phyloP scores from a whole-genome alignment of 2,113 vertebrate species.

The Tupaia chinensis region DNA sequence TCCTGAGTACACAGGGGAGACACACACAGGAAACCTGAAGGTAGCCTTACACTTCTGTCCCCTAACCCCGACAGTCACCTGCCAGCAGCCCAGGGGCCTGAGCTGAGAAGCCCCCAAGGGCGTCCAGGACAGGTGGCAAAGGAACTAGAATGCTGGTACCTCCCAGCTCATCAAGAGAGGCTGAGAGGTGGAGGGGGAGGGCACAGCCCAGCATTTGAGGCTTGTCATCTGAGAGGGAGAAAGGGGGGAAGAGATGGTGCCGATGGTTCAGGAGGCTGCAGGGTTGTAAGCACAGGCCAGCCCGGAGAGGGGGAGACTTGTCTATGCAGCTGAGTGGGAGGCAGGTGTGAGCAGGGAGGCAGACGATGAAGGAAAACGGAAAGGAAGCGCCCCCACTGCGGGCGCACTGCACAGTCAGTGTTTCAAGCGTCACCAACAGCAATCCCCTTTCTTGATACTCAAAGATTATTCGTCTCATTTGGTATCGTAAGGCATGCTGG shows the following conservation, averaged over 20 bases:
- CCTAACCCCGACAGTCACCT: background rate
- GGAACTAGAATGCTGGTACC: background rate
- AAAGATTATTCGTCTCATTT: background rate
- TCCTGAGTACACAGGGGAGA: background rate
- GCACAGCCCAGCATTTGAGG: background rate
- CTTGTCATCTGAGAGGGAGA: background rate
- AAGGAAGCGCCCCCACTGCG: fast-evolving
- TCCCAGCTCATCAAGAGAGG: background rate
- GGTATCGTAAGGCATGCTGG: fast-evolving
- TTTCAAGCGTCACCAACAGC: background rate
- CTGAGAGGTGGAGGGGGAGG: background rate
- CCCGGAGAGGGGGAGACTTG: background rate
- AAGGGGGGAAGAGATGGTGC: background rate
- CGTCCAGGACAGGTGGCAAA: fast-evolving
- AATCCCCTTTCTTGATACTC: background rate
- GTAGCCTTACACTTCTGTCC: slow-evolving; percentile 40
- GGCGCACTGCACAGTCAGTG: background rate
- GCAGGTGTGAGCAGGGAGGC: background rate
- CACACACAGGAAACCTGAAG: background rate
- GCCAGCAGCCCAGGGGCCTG: background rate
- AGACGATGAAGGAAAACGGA: background rate
- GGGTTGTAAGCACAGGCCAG: background rate
- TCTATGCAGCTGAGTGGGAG: background rate
- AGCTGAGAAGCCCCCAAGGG: background rate
- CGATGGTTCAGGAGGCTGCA: fast-evolving